Evolutionary conservation across 1,140 invertebrate genomes (phyloP).

Genomic region (Sitodiplosis mosellana): DNA sequence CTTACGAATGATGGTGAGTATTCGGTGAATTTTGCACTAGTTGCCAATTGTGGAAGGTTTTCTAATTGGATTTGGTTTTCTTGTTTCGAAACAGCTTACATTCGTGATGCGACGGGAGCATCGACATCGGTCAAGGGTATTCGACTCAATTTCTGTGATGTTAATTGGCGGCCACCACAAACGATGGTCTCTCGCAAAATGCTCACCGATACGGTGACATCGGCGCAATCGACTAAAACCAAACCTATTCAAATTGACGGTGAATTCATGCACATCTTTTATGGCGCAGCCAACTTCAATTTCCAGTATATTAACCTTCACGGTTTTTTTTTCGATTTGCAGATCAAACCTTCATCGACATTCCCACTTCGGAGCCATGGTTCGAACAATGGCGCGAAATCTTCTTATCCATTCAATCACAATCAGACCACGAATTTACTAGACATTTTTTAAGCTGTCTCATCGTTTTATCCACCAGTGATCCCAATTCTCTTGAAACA

Average conservation of each 20-base stretch:
- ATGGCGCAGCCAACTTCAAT: too few species aligned
- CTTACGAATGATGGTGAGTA: slow-evolving; percentile 58
- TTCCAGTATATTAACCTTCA: background rate
- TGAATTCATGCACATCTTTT: background rate
- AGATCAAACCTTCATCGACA: slow-evolving; percentile 31
- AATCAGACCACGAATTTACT: slow-evolving; percentile 88
- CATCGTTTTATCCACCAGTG: slow-evolving; percentile 65
- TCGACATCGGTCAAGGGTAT: slow-evolving; percentile 54
- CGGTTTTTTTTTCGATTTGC: background rate
- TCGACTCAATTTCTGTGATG: slow-evolving; percentile 63
- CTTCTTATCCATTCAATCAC: slow-evolving; percentile 74
- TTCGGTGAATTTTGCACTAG: slow-evolving; percentile 5
- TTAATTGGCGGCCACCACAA: slow-evolving; percentile 61
- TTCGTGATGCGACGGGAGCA: slow-evolving; percentile 64
- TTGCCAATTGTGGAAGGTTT: slow-evolving; percentile 1
- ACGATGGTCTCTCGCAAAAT: slow-evolving; percentile 67
- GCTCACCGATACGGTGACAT: slow-evolving; percentile 68
- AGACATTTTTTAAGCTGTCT: slow-evolving; percentile 84
- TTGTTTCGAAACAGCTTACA: slow-evolving; percentile 40
- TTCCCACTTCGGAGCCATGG: slow-evolving; percentile 74
- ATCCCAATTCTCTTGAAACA: slow-evolving; percentile 60
- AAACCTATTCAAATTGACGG: slow-evolving; percentile 29
- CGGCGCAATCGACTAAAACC: slow-evolving; percentile 44
- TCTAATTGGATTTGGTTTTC: background rate
- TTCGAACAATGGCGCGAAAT: slow-evolving; percentile 89